phyloP scores from a whole-genome alignment of 2,888 invertebrate species.

The Pandemis heparana region DNA sequence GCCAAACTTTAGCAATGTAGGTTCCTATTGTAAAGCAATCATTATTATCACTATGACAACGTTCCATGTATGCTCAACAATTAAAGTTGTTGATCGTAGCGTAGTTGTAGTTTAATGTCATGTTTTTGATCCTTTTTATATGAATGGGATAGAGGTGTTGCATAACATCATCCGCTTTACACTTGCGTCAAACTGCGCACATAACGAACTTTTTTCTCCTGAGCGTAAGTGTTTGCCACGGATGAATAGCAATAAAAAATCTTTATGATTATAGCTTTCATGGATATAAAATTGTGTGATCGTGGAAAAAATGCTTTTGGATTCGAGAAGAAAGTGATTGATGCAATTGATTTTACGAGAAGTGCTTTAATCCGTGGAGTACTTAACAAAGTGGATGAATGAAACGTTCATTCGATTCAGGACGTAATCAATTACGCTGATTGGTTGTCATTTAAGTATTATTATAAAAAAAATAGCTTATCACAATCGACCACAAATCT shows the following conservation, averaged over 20 bases:
- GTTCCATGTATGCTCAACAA: no score
- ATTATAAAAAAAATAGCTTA: not conserved
- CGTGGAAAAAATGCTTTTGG: slow-evolving; percentile 66
- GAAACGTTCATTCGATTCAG: not conserved
- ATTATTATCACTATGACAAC: no score
- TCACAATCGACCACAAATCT: not conserved
- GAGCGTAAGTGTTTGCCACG: slow-evolving; percentile 72
- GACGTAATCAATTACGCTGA: not conserved
- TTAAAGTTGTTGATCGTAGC: no score
- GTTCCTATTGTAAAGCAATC: no score
- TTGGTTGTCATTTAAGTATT: not conserved
- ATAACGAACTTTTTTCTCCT: slow-evolving; percentile 50
- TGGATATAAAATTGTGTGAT: slow-evolving; percentile 79
- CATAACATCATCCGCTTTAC: not conserved
- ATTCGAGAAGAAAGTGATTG: slow-evolving; percentile 38
- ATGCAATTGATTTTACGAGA: slow-evolving; percentile 23
- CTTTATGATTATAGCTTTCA: slow-evolving; percentile 81
- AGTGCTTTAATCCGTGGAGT: slow-evolving; percentile 19
- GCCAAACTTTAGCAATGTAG: no score
- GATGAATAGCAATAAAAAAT: slow-evolving; percentile 79
- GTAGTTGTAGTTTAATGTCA: no score
- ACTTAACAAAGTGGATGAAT: slow-evolving; percentile 12
- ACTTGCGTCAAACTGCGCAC: slow-evolving; percentile 24
- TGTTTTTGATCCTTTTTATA: no score
- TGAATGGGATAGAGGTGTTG: not conserved